Evolutionary conservation across 2,113 vertebrate genomes (phyloP).

Genomic region (Ciconia boyciana): DNA sequence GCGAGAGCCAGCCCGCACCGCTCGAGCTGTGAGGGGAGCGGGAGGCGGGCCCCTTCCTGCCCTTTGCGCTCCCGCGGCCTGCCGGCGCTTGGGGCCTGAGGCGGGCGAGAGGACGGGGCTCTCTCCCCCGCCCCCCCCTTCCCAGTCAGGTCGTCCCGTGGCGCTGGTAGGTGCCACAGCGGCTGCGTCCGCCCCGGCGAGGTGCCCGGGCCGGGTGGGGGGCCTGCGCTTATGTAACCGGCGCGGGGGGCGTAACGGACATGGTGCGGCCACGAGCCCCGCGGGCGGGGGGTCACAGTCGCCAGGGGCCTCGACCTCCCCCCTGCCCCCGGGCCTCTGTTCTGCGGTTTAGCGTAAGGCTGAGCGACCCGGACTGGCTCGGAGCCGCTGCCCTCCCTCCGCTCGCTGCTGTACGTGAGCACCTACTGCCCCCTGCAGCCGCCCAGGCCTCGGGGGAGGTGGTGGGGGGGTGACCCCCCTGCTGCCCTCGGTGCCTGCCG

Average conservation of each 20-base stretch:
- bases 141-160: too few relatives aligned
- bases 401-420: neutral
- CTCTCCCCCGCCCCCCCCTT: too few relatives aligned
- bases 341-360: neutral
- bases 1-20: neutral
- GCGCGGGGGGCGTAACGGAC: neutral
- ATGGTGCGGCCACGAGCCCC: neutral
- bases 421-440: slow-evolving; percentile 23
- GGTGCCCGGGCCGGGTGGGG: neutral
- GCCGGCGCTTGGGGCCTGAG: neutral
- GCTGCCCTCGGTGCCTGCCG: neutral
- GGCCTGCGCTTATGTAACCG: neutral
- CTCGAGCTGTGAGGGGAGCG: too few relatives aligned
- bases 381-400: neutral
- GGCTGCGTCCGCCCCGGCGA: neutral
- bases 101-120: too few relatives aligned
- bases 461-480: neutral
- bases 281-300: too few relatives aligned
- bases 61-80: too few relatives aligned
- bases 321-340: neutral
- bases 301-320: too few relatives aligned
- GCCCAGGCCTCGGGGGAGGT: neutral
- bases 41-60: neutral
- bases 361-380: neutral
- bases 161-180: neutral